Evolutionary conservation across 2,888 invertebrate genomes (phyloP), one percentile per base, ranked within the genome.

Genomic region (Tetragonula carbonaria): DNA sequence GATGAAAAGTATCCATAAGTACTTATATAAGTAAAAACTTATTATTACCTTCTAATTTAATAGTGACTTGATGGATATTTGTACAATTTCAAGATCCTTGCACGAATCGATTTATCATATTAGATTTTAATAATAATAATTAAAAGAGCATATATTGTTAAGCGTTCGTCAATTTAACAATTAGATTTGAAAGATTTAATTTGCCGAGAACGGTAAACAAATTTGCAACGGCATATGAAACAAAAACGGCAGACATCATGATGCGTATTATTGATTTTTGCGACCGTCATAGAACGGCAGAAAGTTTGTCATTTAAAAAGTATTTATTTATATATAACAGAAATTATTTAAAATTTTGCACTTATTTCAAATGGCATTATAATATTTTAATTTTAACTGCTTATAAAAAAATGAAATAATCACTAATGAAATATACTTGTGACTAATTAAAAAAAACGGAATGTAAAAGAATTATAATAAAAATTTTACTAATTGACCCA

Each of bases 181-280:
- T 62, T 33, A 33, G 68, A 62, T 59, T 59, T 8, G 38, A 55
- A 57, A 59, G 14, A 45, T 51, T 38, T 38, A 62, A n/a, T 21
- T 16, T 16, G 14, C 62, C 14, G 62, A 73, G 8, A 14, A 62
- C 11, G 21, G 63, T 74, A 85, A 84, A 79, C 66, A 85, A 74
- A 78, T 72, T 38, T 65, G 57, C 57, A 67, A 76, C 75, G 51
- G 66, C 53, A 66, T 72, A 72, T 68, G 79, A 63, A 83, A 73
- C 80, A 80, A 80, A 51, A 71, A 55, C 80, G 78, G 63, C 80
- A 62, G 85, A 83, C 87, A 85, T 85, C 63, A 67, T 78, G 85
- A 84, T 79, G 79, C 75, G 72, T 80, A 67, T 65, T 83, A 89
- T 89, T 89, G 89, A 89, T 89, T 89, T 88, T 87, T 78, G 68